A percentile compares a stretch with the other conserved stretches of the same genome.
Conservation (phyloP, 1,140 invertebrate genomes). For the Ectropis grisescens region DNA sequence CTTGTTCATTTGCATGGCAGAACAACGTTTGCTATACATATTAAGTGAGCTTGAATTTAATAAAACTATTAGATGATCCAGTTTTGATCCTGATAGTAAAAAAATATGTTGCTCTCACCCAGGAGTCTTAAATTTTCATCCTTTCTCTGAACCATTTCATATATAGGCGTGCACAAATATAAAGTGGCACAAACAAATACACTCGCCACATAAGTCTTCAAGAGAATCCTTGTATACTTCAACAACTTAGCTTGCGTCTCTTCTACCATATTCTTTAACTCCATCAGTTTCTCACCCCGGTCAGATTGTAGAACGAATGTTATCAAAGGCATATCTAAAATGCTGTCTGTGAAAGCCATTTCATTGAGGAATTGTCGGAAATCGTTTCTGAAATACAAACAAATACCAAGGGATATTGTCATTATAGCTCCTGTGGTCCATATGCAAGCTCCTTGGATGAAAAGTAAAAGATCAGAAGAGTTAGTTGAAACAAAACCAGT, state of each 20-base stretch:
- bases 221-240: slow-evolving; percentile 26
- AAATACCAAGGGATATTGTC: slow-evolving; percentile 41
- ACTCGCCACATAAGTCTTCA: slow-evolving; percentile 33
- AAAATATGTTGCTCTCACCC: too few species aligned
- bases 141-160: slow-evolving; percentile 30
- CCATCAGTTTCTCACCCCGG: slow-evolving; percentile 16
- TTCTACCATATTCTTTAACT: slow-evolving; percentile 36
- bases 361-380: slow-evolving; percentile 38
- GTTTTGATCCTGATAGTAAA: too few species aligned
- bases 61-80: too few species aligned
- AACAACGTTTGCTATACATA: too few species aligned
- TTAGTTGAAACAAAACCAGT: slow-evolving; percentile 33
- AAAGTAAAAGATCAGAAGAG: slow-evolving; percentile 25
- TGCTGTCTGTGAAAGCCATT: slow-evolving; percentile 35
- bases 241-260: slow-evolving; percentile 37
- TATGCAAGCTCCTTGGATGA: slow-evolving; percentile 44
- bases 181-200: slow-evolving; percentile 32
- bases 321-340: slow-evolving; percentile 43
- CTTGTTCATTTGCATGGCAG: too few species aligned
- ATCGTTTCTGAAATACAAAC: slow-evolving; percentile 32
- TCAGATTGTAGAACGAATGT: slow-evolving; percentile 17
- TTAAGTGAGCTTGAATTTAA: too few species aligned
- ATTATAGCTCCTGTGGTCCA: slow-evolving; percentile 52
- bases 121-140: slow-evolving; percentile 37
- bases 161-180: slow-evolving; percentile 46